Evolutionary conservation across 2,113 vertebrate species (phyloP).

Genomic region (Ceyx cyanopectus): DNA sequence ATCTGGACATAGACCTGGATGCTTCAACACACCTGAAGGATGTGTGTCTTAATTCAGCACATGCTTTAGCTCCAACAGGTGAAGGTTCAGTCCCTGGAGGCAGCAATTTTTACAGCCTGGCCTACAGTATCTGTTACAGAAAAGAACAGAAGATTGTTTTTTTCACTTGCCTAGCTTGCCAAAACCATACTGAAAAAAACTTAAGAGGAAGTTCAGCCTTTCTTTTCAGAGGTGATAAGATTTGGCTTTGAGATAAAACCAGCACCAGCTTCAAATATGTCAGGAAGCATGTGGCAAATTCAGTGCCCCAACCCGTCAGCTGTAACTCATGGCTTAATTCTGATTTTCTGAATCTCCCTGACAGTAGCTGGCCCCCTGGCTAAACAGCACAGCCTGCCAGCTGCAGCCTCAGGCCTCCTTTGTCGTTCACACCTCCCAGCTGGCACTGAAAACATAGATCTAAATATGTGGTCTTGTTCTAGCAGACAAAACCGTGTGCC

Average conservation of each 20-base stretch:
- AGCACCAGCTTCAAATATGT: not conserved
- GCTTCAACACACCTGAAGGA: not conserved
- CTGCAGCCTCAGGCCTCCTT: not conserved
- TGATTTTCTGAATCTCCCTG: not conserved
- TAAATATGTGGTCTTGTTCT: slow-evolving; percentile 15
- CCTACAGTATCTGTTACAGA: not conserved
- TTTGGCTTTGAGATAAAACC: not conserved
- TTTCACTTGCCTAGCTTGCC: not conserved
- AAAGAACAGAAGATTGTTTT: not conserved
- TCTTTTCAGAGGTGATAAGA: not conserved
- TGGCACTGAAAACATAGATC: not conserved
- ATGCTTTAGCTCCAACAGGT: not conserved
- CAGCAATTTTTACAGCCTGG: not conserved
- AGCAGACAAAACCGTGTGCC: not conserved
- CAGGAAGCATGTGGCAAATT: not conserved
- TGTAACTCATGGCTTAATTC: not conserved
- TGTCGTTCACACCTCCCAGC: not conserved
- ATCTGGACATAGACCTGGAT: not conserved
- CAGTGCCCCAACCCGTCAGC: not conserved
- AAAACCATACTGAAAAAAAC: not conserved
- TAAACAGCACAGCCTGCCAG: not conserved
- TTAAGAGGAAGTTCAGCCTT: not conserved
- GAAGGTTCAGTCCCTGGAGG: not conserved
- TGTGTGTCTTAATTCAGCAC: not conserved
- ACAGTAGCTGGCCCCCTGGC: not conserved